Percentiles rank a stretch among this genome's conserved stretches.
Evolutionary conservation across 2,888 invertebrate genomes (phyloP).

Genomic region (Drosophila demipolita): DNA sequence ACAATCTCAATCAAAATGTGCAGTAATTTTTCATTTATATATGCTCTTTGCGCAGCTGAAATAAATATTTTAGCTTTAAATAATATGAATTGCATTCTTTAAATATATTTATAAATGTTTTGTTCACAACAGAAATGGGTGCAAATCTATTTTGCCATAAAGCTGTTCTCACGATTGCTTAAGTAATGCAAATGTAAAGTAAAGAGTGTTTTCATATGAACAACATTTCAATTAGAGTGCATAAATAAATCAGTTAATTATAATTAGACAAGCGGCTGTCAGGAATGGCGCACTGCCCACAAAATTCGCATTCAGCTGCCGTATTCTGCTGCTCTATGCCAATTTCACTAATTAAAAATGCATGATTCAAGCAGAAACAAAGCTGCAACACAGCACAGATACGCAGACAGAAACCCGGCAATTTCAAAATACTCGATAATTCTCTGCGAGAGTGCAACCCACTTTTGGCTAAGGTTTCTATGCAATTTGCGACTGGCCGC

Average conservation of each 20-base stretch:
- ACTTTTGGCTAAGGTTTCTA: slow-evolving; percentile 63
- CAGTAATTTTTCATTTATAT: neutral
- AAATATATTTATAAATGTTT: neutral
- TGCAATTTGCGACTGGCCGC: slow-evolving; percentile 71
- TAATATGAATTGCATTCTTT: neutral
- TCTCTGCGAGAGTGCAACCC: slow-evolving; percentile 75
- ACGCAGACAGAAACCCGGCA: slow-evolving; percentile 37
- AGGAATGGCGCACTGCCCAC: slow-evolving; percentile 64
- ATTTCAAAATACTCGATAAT: slow-evolving; percentile 61
- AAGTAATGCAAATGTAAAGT: neutral
- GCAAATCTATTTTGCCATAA: neutral
- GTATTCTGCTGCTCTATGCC: slow-evolving; percentile 50
- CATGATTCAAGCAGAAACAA: slow-evolving; percentile 70
- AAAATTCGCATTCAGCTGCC: slow-evolving; percentile 63
- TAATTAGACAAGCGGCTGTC: slow-evolving; percentile 67
- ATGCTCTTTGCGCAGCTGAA: too few relatives aligned
- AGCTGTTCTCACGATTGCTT: neutral
- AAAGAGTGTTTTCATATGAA: slow-evolving; percentile 16
- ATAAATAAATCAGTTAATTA: slow-evolving; percentile 69
- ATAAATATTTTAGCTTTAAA: neutral
- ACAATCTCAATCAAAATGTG: neutral
- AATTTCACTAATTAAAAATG: slow-evolving; percentile 79
- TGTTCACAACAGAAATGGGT: neutral
- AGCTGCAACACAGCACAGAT: slow-evolving; percentile 6
- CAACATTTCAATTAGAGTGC: slow-evolving; percentile 43